Evolutionary conservation across 2,888 invertebrate species (phyloP), one percentile per base, ranked within the genome.

Genomic region (Chironomus tentans): DNA sequence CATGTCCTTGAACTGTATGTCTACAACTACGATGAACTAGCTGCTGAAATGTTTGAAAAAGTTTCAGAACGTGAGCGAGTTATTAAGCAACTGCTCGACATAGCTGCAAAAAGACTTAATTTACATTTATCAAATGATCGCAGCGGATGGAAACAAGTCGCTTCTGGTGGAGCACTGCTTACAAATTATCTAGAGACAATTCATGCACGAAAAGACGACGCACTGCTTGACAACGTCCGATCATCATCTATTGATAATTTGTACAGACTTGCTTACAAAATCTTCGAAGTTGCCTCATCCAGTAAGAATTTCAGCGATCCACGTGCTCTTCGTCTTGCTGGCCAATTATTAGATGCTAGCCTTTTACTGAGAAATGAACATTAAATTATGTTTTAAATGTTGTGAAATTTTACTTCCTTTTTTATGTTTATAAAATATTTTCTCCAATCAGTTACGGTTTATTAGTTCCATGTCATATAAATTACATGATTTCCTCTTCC

Each of bases 21-120:
- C 6, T 85, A 88, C 80, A 90, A 90, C 15, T 89, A 87, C 80
- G 89, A 90, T 82, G 80, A 82, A 3, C 81, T 89, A 69, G 89
- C 88, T 4, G 86, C 86, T 79, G 85, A 91, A 85, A 85, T 91
- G 71, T 84, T 93, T 46, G 83, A 87, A 13, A 85, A 89, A 21
- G 87, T 95, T 4, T 87, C 87, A 76, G 90, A 93, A 77, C 88
- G 88, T n/a, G 88, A 89, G 79, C 84, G 87, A 65, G 82, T 96
- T 77, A 89, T 93, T 10, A 85, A 88, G 0, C 88, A 91, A 78
- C 85, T 97, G 77, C 83, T 96, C 28, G 88, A 90, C 28, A 88
- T 97, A 76, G 92, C 92, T n/a, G 94, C 92, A 5, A 90, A 92
- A 81, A 87, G 97, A 78, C 83, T 97, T 77, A 89, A 90, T 82